Conservation (phyloP, 2,888 invertebrate genomes). For the Falcaria lacertinaria region DNA sequence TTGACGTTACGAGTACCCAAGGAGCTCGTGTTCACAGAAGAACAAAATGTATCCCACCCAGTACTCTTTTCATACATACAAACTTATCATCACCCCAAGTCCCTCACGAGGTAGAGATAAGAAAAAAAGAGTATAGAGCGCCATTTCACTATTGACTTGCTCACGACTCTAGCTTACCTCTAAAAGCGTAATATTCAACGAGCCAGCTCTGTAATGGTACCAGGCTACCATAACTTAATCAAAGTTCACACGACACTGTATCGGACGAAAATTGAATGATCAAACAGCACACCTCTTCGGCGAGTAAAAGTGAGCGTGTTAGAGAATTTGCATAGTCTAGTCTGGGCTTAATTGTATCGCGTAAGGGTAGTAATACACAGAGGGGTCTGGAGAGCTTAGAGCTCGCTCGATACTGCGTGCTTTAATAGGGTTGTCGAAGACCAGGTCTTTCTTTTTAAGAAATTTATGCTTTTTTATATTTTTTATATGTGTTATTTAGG, state of each 20-base stretch:
- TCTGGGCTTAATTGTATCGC: slow-evolving; percentile 64
- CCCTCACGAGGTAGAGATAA: neutral
- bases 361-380: slow-evolving; percentile 54
- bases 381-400: slow-evolving; percentile 41
- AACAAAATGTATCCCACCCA: too few species aligned
- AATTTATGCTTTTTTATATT: slow-evolving; percentile 5
- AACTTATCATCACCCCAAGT: neutral
- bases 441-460: neutral
- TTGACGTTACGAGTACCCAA: too few species aligned
- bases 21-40: too few species aligned
- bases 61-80: too few species aligned
- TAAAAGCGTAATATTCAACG: too few species aligned
- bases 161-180: neutral
- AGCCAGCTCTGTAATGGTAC: neutral
- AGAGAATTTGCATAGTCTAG: slow-evolving; percentile 55
- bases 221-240: neutral
- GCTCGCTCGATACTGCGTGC: slow-evolving; percentile 36
- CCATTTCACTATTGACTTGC: neutral
- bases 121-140: too few species aligned
- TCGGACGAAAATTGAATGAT: neutral
- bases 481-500: too few species aligned
- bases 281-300: slow-evolving; percentile 2
- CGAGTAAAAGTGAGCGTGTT: slow-evolving; percentile 22
- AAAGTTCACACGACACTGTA: neutral
- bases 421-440: slow-evolving; percentile 30